phyloP scores from a whole-genome alignment of 1,140 invertebrate species.

The Calephelis nemesis region DNA sequence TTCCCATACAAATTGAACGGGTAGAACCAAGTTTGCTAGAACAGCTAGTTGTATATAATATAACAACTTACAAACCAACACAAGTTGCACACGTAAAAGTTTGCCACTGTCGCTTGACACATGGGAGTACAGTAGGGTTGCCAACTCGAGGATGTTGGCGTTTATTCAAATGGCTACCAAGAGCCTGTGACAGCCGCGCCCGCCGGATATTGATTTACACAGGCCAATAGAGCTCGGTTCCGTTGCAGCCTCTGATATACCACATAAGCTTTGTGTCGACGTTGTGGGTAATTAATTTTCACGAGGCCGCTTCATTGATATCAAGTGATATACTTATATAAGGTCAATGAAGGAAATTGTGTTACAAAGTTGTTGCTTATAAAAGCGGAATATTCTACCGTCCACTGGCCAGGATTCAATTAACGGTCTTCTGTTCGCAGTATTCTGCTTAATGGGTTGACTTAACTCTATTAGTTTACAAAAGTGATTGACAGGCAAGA shows the following conservation, averaged over 20 bases:
- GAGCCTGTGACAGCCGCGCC: constrained; percentile 49
- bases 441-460: not conserved
- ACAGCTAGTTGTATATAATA: no score
- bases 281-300: constrained; percentile 64
- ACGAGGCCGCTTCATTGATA: constrained; percentile 37
- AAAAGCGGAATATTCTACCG: constrained; percentile 5
- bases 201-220: constrained; percentile 74
- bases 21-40: no score
- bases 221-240: constrained; percentile 58
- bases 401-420: not conserved
- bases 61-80: no score
- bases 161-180: constrained; percentile 55
- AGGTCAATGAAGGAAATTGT: constrained; percentile 10
- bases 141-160: constrained; percentile 38
- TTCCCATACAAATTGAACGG: no score
- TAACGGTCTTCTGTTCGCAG: not conserved
- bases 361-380: constrained; percentile 5
- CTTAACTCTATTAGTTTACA: not conserved
- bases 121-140: not conserved
- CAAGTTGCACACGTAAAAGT: no score
- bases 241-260: constrained; percentile 57
- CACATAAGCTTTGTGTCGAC: constrained; percentile 61
- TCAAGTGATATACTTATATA: constrained; percentile 29
- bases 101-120: not conserved
- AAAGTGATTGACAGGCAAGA: no score